Evolutionary conservation across 1,140 invertebrate genomes (phyloP), one percentile per base, ranked within the genome.

Genomic region (Laupala kohalensis): DNA sequence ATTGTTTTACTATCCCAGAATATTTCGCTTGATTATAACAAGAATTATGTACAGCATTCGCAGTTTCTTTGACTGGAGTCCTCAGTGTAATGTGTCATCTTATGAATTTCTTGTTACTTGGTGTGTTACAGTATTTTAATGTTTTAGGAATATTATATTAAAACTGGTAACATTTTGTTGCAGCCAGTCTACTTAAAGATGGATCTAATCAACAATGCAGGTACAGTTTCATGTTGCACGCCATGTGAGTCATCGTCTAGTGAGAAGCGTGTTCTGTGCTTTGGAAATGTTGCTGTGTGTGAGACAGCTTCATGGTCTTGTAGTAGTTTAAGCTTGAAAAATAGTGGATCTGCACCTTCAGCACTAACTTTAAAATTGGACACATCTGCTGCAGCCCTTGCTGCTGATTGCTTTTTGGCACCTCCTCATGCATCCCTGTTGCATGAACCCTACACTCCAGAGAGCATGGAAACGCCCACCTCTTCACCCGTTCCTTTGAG

Each of bases 141-240:
- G n/a, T n/a, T n/a, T n/a, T n/a, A n/a, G n/a, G n/a, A n/a, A n/a
- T n/a, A n/a, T n/a, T n/a, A n/a, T n/a, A n/a, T n/a, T n/a, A n/a
- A n/a, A n/a, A n/a, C n/a, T n/a, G n/a, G n/a, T n/a, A n/a, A n/a
- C n/a, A n/a, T 69, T 77, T 77, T 78, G 83, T 88, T 88, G 69
- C 87, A 94, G 91, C 92, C 92, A 78, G 91, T 93, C 81, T 93
- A 89, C 84, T 85, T 93, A 78, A 87, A 84, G 78, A 83, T 89
- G 80, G 82, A 84, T 77, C 84, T 93, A 76, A 84, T 85, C 78
- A 81, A 82, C 77, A 86, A 90, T 77, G 85, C 90, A 92, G 91
- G 91, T 92, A 92, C 83, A 81, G 83, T 90, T 82, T 83, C 83
- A 78, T 90, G 89, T 83, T 86, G 86, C 80, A 79, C 81, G 28